Evolutionary conservation across 2,113 vertebrate species (phyloP), one percentile per base, ranked within the genome.

Genomic region (Mola mola): DNA sequence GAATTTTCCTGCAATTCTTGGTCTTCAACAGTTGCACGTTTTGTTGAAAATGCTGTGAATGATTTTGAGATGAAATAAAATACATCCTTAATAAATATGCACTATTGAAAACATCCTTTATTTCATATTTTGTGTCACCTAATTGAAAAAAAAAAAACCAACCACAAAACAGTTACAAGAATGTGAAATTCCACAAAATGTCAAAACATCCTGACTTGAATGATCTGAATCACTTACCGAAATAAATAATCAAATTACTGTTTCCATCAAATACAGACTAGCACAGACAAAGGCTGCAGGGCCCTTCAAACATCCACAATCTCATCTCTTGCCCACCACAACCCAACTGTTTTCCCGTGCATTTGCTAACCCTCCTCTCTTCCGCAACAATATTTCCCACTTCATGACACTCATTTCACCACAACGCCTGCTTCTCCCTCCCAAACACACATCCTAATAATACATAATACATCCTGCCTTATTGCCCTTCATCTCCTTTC

Each of bases 321-420:
- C 15, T 26, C 5, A 50, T 48, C 3, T 57, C 29, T 24, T 2
- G 0, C 56, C 56, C 4, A 34, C 41, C 15, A 22, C 16, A 19
- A 15, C 20, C 34, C 48, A 55, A 42, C 2, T 5, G 15, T 36
- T 46, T 63, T 52, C 44, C 24, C 28, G 59, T 60, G 28, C 26
- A 36, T 31, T 34, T 50, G 16, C 62, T 63, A 36, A 64, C 34
- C 40, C 48, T 48, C 8, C 26, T 66, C 49, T 42, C 9, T 55
- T 53, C 13, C 22, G 33, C 42, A 26, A 20, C 60, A 55, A 66
- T 34, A 64, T 62, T 76, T 65, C 19, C 6, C 46, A 67, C 28
- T 31, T 36, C 16, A 42, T 64, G 33, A 36, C 41, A 20, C 31
- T 29, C 5, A 43, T 64, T 74, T 64, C 20, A 36, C 37, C n/a